These are phyloP conservation scores for Spinus pinus DNA, from an alignment of 2,797 vertebrate genomes.

Conservation along the genomic window DNA sequence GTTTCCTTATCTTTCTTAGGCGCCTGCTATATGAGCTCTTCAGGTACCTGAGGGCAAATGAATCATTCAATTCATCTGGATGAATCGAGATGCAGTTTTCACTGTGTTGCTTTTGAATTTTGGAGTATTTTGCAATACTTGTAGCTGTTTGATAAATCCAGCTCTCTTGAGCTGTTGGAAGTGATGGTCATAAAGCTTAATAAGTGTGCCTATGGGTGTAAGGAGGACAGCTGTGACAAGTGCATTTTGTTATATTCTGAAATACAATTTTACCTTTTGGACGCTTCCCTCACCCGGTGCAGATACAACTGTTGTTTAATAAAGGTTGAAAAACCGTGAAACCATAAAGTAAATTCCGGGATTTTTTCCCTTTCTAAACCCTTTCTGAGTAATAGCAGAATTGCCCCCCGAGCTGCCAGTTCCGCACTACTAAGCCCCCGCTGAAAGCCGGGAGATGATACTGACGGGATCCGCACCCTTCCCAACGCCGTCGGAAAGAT, in stretches of 20 bases:
- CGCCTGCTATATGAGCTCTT: not conserved
- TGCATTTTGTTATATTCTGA: not conserved
- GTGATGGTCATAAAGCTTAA: not conserved
- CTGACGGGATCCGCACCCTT: rapidly evolving
- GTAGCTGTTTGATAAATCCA: not conserved
- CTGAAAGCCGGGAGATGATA: rapidly evolving
- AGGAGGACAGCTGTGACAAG: not conserved
- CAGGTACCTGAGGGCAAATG: not conserved
- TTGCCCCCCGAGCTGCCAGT: rapidly evolving
- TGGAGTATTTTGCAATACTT: not conserved
- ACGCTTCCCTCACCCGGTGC: rapidly evolving
- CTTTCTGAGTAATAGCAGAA: not conserved
- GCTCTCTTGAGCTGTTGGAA: not conserved
- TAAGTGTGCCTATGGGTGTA: not conserved
- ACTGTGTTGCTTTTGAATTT: not conserved
- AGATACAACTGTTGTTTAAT: not conserved
- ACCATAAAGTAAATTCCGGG: rapidly evolving
- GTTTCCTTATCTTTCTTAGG: not conserved
- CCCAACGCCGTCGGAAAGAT: rapidly evolving
- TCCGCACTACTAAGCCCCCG: rapidly evolving
- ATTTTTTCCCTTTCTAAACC: rapidly evolving
- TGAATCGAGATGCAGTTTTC: not conserved
- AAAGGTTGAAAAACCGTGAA: rapidly evolving
- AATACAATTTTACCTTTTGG: not conserved
- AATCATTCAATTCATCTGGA: not conserved